Evolutionary conservation across 2,888 invertebrate species (phyloP).

Genomic region (Eristalis intricaria): DNA sequence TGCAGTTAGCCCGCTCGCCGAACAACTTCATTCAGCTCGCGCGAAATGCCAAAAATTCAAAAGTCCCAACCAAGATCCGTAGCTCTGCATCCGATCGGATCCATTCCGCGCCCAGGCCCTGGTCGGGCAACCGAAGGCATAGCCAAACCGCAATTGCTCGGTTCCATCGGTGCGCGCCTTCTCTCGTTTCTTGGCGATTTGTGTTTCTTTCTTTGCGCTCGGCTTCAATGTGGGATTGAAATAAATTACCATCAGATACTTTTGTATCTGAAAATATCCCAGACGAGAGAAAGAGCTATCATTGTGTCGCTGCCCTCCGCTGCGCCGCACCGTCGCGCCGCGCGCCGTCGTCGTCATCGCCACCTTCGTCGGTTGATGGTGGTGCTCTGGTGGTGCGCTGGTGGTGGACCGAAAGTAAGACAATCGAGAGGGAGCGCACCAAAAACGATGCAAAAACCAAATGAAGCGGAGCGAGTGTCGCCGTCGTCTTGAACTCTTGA

Average conservation of each 20-base stretch:
- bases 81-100: slow-evolving; percentile 58
- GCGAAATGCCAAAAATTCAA: slow-evolving; percentile 43
- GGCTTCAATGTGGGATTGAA: slow-evolving; percentile 52
- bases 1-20: slow-evolving; percentile 1
- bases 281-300: slow-evolving; percentile 57
- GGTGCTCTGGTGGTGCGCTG: background rate
- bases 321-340: background rate
- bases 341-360: background rate
- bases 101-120: slow-evolving; percentile 14
- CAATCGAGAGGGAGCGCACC: slow-evolving; percentile 32
- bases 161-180: background rate
- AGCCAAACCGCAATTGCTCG: slow-evolving; percentile 59
- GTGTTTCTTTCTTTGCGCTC: slow-evolving; percentile 10
- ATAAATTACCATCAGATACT: slow-evolving; percentile 68
- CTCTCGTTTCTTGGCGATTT: background rate
- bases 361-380: background rate
- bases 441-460: slow-evolving; percentile 37
- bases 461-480: background rate
- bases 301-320: slow-evolving; percentile 14
- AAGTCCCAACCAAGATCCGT: slow-evolving; percentile 39
- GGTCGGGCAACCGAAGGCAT: slow-evolving; percentile 35
- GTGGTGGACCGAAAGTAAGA: slow-evolving; percentile 45
- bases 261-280: slow-evolving; percentile 54
- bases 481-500: slow-evolving; percentile 56
- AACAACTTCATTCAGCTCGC: slow-evolving; percentile 58